Percentiles rank a stretch among this genome's conserved stretches.
Evolutionary conservation across 2,113 vertebrate genomes (phyloP).

Genomic region (Lepisosteus oculatus): DNA sequence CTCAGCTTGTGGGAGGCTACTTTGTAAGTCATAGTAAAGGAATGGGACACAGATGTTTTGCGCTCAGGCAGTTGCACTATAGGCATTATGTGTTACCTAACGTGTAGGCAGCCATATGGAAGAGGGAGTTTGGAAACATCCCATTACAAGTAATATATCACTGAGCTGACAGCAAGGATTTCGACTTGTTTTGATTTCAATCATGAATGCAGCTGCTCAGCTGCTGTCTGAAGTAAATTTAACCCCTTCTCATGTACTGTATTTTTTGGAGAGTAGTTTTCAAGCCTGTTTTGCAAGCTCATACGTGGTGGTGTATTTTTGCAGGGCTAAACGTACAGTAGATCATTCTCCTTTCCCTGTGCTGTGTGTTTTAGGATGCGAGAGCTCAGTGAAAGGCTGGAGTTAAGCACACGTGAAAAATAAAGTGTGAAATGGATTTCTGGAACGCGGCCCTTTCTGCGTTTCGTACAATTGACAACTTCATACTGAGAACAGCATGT

Average conservation of each 20-base stretch:
- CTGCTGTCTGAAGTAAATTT: constrained; percentile 74
- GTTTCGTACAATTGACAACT: constrained; percentile 4
- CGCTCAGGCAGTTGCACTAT: constrained; percentile 50
- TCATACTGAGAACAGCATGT: constrained; percentile 3
- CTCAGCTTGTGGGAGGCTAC: constrained; percentile 63
- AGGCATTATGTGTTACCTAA: constrained; percentile 67
- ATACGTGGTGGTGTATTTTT: no score
- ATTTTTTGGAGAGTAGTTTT: no score
- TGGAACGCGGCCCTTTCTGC: background rate
- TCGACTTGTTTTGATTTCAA: constrained; percentile 90
- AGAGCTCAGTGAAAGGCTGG: background rate
- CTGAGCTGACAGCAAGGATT: constrained; percentile 80
- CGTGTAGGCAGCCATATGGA: constrained; percentile 76
- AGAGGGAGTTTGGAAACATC: constrained; percentile 84
- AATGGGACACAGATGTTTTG: constrained; percentile 77
- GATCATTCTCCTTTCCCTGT: background rate
- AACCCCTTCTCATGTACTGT: constrained; percentile 58
- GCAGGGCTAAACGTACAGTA: no score
- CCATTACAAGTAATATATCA: constrained; percentile 90
- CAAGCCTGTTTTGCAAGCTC: no score
- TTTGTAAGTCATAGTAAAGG: constrained; percentile 56
- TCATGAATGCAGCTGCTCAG: constrained; percentile 83
- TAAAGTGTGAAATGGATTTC: background rate
- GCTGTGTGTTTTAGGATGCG: background rate
- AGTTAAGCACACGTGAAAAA: background rate